These are phyloP conservation scores for Polydrusus cervinus DNA, from an alignment of 2,888 invertebrate species.

Conservation along the genomic window DNA sequence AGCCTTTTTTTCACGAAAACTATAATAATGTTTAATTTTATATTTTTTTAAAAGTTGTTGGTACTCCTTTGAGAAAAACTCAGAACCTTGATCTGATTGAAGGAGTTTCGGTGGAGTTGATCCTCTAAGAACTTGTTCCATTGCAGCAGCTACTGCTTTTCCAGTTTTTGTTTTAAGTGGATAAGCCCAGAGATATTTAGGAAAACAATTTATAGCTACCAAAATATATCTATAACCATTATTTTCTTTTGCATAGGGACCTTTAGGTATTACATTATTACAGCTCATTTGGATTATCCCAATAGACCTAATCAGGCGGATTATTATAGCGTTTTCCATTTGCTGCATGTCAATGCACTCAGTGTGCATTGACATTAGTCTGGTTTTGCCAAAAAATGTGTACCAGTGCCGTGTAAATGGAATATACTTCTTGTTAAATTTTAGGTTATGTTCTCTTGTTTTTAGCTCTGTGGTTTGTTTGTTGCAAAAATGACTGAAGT, in stretches of 20 bases:
- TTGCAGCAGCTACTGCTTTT: conserved; percentile 56
- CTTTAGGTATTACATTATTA: conserved; percentile 64
- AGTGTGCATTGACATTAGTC: too few species aligned
- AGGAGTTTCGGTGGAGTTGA: neutral
- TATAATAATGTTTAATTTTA: conserved; percentile 5
- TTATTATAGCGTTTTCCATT: too few species aligned
- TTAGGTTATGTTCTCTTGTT: too few species aligned
- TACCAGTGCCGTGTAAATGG: too few species aligned
- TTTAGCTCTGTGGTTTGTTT: too few species aligned
- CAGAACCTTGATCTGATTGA: neutral
- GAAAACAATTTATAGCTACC: conserved; percentile 65
- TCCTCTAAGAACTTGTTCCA: conserved; percentile 26
- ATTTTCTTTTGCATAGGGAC: conserved; percentile 61
- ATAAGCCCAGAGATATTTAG: conserved; percentile 65
- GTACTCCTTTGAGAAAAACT: neutral
- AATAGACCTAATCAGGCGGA: conserved; percentile 32
- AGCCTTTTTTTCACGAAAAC: neutral
- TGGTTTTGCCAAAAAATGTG: too few species aligned
- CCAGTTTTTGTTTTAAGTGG: conserved; percentile 63
- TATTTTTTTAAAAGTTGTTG: conserved; percentile 14
- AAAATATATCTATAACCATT: conserved; percentile 63
- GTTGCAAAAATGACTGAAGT: too few species aligned
- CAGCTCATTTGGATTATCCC: conserved; percentile 57
- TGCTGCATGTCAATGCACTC: too few species aligned
- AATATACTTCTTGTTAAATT: too few species aligned